A percentile compares a stretch with the other conserved stretches of the same genome.
These are phyloP conservation scores for Diplogasteroides magnus DNA, from an alignment of 1,140 invertebrate species.

Conservation along the genomic window DNA sequence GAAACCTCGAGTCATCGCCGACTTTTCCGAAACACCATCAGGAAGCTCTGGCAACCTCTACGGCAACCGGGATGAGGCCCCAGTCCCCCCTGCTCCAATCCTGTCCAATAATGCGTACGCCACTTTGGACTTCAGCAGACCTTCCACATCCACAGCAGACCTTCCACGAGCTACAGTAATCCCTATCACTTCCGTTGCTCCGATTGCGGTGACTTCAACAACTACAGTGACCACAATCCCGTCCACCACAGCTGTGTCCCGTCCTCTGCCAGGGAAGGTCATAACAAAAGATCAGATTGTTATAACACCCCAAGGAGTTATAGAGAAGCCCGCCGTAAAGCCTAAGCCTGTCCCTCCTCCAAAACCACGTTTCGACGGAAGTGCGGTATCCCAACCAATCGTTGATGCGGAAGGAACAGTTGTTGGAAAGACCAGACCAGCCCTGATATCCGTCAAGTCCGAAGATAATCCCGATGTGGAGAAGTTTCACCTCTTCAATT, in stretches of 20 bases:
- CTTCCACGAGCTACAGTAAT: too few species aligned
- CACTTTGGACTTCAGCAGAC: too few species aligned
- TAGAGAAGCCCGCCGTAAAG: slow-evolving; percentile 14
- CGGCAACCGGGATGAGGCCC: not conserved
- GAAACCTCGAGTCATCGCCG: slow-evolving; percentile 4
- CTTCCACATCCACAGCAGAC: too few species aligned
- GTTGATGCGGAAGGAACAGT: slow-evolving; percentile 9
- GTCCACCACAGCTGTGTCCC: slow-evolving; percentile 9
- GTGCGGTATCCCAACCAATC: slow-evolving; percentile 8
- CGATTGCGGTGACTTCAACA: slow-evolving; percentile 1
- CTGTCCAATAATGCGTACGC: too few species aligned
- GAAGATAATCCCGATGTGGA: slow-evolving; percentile 37
- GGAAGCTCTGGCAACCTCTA: not conserved
- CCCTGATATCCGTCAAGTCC: slow-evolving; percentile 33
- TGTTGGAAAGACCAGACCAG: slow-evolving; percentile 9
- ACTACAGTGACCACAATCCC: not conserved
- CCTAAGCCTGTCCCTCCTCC: slow-evolving; percentile 31
- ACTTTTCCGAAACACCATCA: too few species aligned
- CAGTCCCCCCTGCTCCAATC: too few species aligned
- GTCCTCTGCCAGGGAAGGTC: slow-evolving; percentile 31
- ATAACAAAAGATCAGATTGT: slow-evolving; percentile 29
- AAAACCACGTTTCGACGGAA: slow-evolving; percentile 21
- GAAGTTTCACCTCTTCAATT: slow-evolving; percentile 51
- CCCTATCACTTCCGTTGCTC: slow-evolving; percentile 3
- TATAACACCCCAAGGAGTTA: slow-evolving; percentile 35